phyloP scores from a whole-genome alignment of 2,888 invertebrate genomes.

The Theristus sp. region DNA sequence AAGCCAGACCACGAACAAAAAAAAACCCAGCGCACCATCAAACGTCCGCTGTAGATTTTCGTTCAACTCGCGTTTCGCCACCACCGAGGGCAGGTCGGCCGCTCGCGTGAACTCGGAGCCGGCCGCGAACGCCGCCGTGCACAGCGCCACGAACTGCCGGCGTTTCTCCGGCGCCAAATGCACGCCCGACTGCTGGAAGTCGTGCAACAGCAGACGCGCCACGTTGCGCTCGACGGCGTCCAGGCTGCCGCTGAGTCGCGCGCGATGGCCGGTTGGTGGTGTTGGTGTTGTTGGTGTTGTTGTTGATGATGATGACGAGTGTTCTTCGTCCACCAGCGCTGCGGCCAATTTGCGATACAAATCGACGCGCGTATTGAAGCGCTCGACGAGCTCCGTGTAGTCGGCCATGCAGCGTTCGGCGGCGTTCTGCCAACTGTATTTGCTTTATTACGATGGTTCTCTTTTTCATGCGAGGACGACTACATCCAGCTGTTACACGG shows the following conservation, averaged over 20 bases:
- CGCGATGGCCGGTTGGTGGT: neutral
- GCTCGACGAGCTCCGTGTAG: constrained; percentile 78
- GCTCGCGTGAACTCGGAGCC: neutral
- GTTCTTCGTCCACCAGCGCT: neutral
- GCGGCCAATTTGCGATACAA: constrained; percentile 1
- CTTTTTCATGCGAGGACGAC: neutral
- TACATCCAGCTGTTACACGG: no score
- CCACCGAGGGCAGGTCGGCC: neutral
- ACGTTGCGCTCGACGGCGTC: constrained; percentile 61
- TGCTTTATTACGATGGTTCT: neutral
- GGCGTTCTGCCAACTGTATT: constrained; percentile 36
- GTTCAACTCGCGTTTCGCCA: neutral
- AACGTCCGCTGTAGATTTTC: no score
- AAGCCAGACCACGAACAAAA: no score
- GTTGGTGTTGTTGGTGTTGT: no score
- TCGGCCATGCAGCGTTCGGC: constrained; percentile 74
- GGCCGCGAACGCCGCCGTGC: neutral
- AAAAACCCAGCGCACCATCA: no score
- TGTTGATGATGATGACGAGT: no score
- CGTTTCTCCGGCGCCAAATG: neutral
- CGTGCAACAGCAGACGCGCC: constrained; percentile 69
- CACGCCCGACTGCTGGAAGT: constrained; percentile 88
- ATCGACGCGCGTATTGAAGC: neutral
- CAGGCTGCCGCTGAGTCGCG: neutral
- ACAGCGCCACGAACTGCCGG: neutral